These are phyloP conservation scores for Drosophila flavopinicola DNA, from an alignment of 2,888 invertebrate genomes.

Conservation along the genomic window DNA sequence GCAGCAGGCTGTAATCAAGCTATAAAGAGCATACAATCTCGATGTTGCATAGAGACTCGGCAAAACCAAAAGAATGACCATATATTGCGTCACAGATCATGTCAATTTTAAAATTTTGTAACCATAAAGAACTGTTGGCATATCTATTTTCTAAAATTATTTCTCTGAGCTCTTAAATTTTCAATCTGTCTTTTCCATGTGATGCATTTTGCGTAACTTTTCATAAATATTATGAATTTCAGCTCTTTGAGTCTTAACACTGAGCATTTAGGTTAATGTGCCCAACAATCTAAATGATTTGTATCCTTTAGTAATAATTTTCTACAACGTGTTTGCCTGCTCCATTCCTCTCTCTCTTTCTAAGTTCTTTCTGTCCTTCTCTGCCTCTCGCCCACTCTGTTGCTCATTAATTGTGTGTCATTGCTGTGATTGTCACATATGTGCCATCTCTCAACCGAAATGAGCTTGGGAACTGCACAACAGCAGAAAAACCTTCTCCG, in stretches of 20 bases:
- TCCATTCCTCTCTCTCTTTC: background rate
- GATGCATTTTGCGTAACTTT: background rate
- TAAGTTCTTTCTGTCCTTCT: background rate
- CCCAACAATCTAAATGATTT: conserved; percentile 4
- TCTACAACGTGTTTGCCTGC: background rate
- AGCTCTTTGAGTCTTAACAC: background rate
- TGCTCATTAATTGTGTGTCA: conserved; percentile 17
- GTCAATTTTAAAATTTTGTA: too few species aligned
- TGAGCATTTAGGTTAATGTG: background rate
- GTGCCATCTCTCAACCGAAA: conserved; percentile 14
- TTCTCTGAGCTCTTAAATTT: too few species aligned
- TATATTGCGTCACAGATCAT: too few species aligned
- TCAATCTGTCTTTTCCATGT: background rate
- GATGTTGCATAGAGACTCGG: too few species aligned
- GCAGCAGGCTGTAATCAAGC: too few species aligned
- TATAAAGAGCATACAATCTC: too few species aligned
- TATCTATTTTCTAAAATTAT: too few species aligned
- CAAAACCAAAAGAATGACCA: too few species aligned
- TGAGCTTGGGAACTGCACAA: conserved; percentile 22
- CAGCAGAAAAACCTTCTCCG: conserved; percentile 30
- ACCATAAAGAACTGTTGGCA: too few species aligned
- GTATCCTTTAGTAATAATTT: background rate
- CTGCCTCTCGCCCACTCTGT: background rate
- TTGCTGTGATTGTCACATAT: conserved; percentile 41
- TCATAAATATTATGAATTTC: background rate